Conservation (phyloP, 1,140 invertebrate species). For the Lineus longissimus region DNA sequence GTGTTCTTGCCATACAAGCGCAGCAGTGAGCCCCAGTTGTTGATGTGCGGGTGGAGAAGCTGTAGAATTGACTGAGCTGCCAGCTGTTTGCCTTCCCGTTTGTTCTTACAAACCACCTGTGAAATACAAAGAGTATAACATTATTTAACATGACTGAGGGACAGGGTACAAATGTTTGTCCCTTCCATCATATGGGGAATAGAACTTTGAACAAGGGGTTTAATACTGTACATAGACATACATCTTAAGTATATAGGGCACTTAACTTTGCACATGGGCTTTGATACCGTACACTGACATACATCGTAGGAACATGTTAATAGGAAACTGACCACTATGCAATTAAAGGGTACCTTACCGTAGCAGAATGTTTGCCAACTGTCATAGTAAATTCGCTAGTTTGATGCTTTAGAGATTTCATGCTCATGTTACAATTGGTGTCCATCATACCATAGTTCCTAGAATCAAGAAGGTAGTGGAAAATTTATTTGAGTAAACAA, state of each 20-base stretch:
- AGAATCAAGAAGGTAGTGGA: constrained; percentile 12
- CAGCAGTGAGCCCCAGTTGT: constrained; percentile 90
- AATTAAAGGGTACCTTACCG: too few species aligned
- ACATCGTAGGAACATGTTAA: too few species aligned
- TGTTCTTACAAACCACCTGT: constrained; percentile 77
- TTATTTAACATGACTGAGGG: too few species aligned
- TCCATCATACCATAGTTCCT: constrained; percentile 86
- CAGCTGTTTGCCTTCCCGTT: constrained; percentile 93
- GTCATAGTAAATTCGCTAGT: constrained; percentile 92
- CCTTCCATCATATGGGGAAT: too few species aligned
- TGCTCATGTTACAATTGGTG: constrained; percentile 81
- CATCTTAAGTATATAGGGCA: too few species aligned
- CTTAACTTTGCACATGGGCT: too few species aligned
- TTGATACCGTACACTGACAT: too few species aligned
- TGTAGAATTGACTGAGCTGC: constrained; percentile 94
- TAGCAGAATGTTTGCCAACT: constrained; percentile 80
- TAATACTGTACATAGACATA: too few species aligned
- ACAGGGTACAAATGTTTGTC: too few species aligned
- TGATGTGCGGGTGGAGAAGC: constrained; percentile 78
- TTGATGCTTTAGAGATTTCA: constrained; percentile 84
- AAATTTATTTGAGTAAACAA: too few species aligned
- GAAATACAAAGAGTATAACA: background rate
- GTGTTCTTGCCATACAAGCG: constrained; percentile 89
- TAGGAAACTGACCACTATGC: too few species aligned
- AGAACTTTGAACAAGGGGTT: too few species aligned